phyloP scores from a whole-genome alignment of 2,113 vertebrate species.

The Sphaerodactylus townsendi region DNA sequence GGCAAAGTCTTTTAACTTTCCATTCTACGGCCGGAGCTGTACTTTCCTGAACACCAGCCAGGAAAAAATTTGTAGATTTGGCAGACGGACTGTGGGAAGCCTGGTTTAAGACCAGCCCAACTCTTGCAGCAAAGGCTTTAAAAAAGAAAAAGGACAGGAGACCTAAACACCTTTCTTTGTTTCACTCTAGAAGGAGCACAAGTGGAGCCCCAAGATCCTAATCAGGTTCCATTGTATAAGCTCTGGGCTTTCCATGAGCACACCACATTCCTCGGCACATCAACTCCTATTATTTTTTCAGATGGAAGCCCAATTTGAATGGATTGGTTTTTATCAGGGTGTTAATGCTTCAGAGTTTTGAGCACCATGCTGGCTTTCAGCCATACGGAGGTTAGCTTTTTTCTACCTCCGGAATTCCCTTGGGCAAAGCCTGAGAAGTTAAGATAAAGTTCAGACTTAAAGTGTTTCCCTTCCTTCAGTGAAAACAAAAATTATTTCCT shows the following conservation, averaged over 20 bases:
- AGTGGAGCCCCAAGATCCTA: constrained; percentile 73
- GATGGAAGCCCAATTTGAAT: constrained; percentile 81
- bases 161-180: constrained; percentile 81
- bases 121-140: constrained; percentile 77
- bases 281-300: constrained; percentile 73
- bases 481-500: constrained; percentile 88
- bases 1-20: constrained; percentile 93
- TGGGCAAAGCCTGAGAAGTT: constrained; percentile 81
- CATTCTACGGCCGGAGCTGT: constrained; percentile 85
- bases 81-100: constrained; percentile 90
- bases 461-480: constrained; percentile 76
- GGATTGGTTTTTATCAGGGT: constrained; percentile 75
- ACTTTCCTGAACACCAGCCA: constrained; percentile 97
- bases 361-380: constrained; percentile 68
- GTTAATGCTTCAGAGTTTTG: constrained; percentile 70
- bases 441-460: constrained; percentile 88
- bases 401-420: constrained; percentile 63
- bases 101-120: constrained; percentile 77
- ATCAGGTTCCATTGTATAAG: constrained; percentile 77
- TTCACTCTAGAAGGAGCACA: constrained; percentile 64
- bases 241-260: constrained; percentile 72
- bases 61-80: constrained; percentile 93
- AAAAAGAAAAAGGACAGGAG: constrained; percentile 71
- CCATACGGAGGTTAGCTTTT: constrained; percentile 44
- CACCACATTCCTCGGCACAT: constrained; percentile 71